These are phyloP conservation scores for Leptodactylus fallax DNA, from an alignment of 2,797 vertebrate species.

Conservation along the genomic window DNA sequence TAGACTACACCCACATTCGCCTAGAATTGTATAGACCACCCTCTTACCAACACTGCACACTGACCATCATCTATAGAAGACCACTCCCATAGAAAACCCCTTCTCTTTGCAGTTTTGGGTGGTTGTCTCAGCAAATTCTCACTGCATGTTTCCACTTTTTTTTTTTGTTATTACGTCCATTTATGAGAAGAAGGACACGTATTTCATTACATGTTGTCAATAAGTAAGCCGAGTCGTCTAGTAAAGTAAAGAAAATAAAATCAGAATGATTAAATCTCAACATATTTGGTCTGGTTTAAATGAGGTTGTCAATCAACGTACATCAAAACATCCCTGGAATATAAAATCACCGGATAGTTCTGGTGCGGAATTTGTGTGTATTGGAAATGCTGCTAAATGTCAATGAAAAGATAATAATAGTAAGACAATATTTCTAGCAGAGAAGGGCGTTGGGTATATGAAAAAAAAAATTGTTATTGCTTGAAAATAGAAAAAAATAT, in stretches of 20 bases:
- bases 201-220: conserved; percentile 21
- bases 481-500: conserved; percentile 17
- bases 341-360: background rate
- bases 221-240: background rate
- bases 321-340: conserved; percentile 23
- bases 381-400: conserved; percentile 47
- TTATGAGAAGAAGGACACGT: background rate
- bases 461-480: background rate
- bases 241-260: conserved; percentile 28
- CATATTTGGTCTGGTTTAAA: conserved; percentile 15
- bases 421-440: conserved; percentile 31
- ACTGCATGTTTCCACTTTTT: background rate
- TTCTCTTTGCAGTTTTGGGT: too few relatives aligned
- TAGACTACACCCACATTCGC: too few relatives aligned
- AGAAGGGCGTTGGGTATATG: conserved; percentile 1
- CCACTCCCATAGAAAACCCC: too few relatives aligned
- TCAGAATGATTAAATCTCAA: conserved; percentile 24
- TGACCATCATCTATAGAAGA: too few relatives aligned
- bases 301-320: conserved; percentile 35
- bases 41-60: too few relatives aligned
- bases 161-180: background rate
- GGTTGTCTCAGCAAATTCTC: too few relatives aligned
- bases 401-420: conserved; percentile 50
- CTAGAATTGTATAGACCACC: too few relatives aligned
- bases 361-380: conserved; percentile 24